A percentile compares a stretch with the other conserved stretches of the same genome.
Conservation (phyloP, 2,797 vertebrate species). For the Squalus acanthias region DNA sequence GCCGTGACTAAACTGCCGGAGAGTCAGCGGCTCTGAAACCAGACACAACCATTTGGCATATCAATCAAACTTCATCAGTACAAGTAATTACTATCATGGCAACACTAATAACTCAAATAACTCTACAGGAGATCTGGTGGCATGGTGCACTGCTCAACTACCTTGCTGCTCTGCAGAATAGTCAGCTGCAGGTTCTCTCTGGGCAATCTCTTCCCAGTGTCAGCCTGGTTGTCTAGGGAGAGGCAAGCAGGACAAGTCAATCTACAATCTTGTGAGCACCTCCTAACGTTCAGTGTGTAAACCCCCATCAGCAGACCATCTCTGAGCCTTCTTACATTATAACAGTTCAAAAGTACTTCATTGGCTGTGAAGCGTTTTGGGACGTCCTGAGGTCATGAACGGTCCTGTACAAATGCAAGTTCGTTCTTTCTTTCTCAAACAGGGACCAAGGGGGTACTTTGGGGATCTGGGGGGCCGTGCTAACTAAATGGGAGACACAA, state of each 20-base stretch:
- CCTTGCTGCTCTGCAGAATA: neutral
- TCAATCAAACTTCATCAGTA: neutral
- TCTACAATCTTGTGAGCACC: neutral
- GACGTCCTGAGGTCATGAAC: no score
- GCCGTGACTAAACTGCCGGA: conserved; percentile 58
- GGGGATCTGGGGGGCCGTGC: neutral
- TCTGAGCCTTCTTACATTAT: no score
- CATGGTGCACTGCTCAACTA: neutral
- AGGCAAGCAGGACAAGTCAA: neutral
- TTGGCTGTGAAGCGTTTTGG: no score
- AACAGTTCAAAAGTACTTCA: no score
- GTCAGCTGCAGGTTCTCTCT: neutral
- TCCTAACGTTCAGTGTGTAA: neutral
- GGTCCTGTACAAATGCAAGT: no score
- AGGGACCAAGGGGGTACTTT: neutral
- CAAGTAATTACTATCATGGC: neutral
- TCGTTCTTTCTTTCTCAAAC: neutral
- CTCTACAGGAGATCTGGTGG: neutral
- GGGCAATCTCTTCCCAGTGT: neutral
- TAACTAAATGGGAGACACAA: neutral
- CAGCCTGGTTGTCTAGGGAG: neutral
- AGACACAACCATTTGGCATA: neutral
- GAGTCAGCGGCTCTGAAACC: conserved; percentile 50
- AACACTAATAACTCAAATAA: neutral
- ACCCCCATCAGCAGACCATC: neutral